These are phyloP conservation scores for Coelinius sp. DNA, from an alignment of 2,888 invertebrate species.

Conservation along the genomic window DNA sequence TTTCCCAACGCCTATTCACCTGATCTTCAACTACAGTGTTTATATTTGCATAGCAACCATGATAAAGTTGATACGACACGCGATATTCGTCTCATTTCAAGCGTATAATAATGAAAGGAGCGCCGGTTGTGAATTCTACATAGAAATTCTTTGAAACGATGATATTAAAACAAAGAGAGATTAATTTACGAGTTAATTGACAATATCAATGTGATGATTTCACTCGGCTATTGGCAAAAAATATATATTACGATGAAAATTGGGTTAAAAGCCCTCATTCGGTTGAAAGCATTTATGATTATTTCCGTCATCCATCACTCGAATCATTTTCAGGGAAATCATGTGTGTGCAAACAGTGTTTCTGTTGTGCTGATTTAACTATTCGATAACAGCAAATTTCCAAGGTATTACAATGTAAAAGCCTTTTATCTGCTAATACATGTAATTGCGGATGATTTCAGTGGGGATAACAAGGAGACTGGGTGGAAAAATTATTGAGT, in stretches of 20 bases:
- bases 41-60: constrained; percentile 55
- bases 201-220: background rate
- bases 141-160: constrained; percentile 2
- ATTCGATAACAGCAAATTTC: constrained; percentile 3
- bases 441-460: background rate
- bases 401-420: constrained; percentile 1
- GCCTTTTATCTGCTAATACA: background rate
- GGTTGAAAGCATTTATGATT: background rate
- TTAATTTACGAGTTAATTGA: background rate
- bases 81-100: constrained; percentile 42
- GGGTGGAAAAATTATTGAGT: background rate
- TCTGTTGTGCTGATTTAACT: background rate
- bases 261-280: constrained; percentile 5
- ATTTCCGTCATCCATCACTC: constrained; percentile 4
- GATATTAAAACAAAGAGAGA: background rate
- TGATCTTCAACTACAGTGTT: constrained; percentile 20
- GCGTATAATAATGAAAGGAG: constrained; percentile 37
- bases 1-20: constrained; percentile 35
- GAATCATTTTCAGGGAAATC: background rate
- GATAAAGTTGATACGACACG: constrained; percentile 39
- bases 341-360: background rate
- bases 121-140: constrained; percentile 29
- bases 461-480: background rate
- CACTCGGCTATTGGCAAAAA: background rate
- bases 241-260: background rate